Conservation (phyloP, 2,797 vertebrate genomes). For the Vespertilio murinus region DNA sequence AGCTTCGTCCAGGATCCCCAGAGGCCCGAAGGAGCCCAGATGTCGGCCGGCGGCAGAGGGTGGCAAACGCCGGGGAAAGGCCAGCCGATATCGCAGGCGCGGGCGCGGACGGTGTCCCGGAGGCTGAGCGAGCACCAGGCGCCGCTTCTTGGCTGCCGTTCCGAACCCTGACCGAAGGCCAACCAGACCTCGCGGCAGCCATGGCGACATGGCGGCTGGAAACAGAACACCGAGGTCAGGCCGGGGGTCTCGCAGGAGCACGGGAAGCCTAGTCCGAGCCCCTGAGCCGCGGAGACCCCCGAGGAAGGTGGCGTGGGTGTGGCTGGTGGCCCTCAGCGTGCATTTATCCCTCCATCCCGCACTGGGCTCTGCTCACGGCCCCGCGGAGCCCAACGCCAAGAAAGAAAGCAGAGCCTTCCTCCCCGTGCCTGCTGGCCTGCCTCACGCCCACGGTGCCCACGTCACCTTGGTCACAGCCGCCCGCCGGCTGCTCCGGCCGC, state of each 20-base stretch:
- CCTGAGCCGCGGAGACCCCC: background rate
- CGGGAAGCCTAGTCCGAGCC: too few species aligned
- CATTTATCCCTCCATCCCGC: constrained; percentile 47
- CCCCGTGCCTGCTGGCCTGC: background rate
- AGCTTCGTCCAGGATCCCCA: background rate
- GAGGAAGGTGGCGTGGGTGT: background rate
- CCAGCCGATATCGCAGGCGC: background rate
- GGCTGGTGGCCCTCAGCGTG: background rate
- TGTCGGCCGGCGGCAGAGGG: background rate
- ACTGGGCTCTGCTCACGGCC: constrained; percentile 2
- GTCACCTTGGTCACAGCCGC: background rate
- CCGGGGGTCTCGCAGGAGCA: background rate
- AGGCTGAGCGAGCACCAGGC: background rate
- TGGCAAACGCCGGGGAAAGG: background rate
- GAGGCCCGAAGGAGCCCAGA: background rate
- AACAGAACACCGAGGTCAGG: background rate
- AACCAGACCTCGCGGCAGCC: background rate
- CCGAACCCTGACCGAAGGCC: constrained; percentile 3
- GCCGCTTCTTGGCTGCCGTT: constrained; percentile 43
- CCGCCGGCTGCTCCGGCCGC: background rate
- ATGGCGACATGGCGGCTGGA: constrained; percentile 51
- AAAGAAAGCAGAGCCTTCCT: constrained; percentile 52
- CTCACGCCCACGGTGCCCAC: background rate
- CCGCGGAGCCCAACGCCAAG: constrained; percentile 13
- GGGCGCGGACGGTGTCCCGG: background rate